phyloP scores from a whole-genome alignment of 2,888 invertebrate species.

The Alentia gelatinosa region DNA sequence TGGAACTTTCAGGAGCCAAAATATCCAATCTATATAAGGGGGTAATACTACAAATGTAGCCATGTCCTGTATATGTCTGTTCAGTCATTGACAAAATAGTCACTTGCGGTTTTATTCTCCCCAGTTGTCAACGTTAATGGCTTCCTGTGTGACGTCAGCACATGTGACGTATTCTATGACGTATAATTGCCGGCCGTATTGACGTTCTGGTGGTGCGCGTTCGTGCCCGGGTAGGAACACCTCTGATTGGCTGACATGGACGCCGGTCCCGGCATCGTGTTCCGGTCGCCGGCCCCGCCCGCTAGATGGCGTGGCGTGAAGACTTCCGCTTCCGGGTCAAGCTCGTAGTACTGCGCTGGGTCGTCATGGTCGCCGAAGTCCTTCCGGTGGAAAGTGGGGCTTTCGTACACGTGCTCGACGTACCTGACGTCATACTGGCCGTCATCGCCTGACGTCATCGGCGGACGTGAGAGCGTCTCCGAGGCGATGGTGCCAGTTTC shows the following conservation, averaged over 20 bases:
- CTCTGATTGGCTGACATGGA: background rate
- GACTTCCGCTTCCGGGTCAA: slow-evolving; percentile 53
- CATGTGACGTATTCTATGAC: slow-evolving; percentile 9
- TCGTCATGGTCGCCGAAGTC: slow-evolving; percentile 37
- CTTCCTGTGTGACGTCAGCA: background rate
- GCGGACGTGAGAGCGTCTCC: background rate
- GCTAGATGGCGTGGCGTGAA: slow-evolving; percentile 14
- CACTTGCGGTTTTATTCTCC: no score
- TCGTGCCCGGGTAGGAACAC: slow-evolving; percentile 34
- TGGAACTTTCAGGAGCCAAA: no score
- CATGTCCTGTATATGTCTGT: no score
- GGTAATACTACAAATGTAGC: no score
- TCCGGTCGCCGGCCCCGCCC: background rate
- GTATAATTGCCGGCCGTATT: slow-evolving; percentile 40
- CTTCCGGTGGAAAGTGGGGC: slow-evolving; percentile 48
- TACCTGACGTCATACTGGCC: slow-evolving; percentile 34
- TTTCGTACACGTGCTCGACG: slow-evolving; percentile 55
- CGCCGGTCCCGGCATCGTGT: background rate
- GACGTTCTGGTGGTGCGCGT: slow-evolving; percentile 27
- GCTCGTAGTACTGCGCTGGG: slow-evolving; percentile 49
- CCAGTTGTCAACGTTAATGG: no score
- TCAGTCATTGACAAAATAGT: no score
- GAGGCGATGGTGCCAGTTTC: slow-evolving; percentile 15
- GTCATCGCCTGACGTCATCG: background rate
- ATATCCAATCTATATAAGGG: no score